Base-by-base conservation (phyloP, 2,888 invertebrate genomes). In the Xanthorhoe designata region DNA sequence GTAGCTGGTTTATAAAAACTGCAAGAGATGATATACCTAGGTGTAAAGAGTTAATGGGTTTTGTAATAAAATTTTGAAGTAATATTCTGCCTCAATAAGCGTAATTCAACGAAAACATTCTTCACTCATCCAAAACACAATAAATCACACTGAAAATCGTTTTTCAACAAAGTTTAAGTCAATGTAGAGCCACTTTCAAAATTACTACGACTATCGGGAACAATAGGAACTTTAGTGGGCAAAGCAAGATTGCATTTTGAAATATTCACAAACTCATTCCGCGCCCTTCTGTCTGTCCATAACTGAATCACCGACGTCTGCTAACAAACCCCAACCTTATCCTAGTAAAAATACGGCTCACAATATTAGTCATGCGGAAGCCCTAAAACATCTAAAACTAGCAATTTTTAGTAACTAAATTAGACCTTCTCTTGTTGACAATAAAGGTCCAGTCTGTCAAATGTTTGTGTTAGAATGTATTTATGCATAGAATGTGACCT, bases 221-320 rank as follows among this genome's bases (percentile, higher is more conserved):
- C 92, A 92, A 92, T 92, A 86, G 90, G 70, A 83, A 81, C 85
- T 88, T 85, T 86, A 88, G 87, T 88, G 86, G 85, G 76, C 90
- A 89, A 86, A 85, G 86, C 78, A 83, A 90, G 90, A 92, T 92
- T 92, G 90, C 87, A 80, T 91, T 72, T 89, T 92, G 86, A 92
- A 92, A 92, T 92, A 92, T 92, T 90, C 91, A 92, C 88, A 86
- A 85, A 85, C 85, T 87, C 88, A 90, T 91, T 91, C 88, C 88
- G 88, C 84, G 86, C 88, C 87, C 86, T 88, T 80, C 86, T 86
- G 88, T 90, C 89, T 89, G 82, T 81, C 83, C 79, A 83, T 87
- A 88, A 86, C 84, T 70, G 74, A 78, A 81, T 85, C 82, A 83
- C 72, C 60, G 77, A 72, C 73, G 71, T 70, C 68, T 57, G 70